Evolutionary conservation across 2,797 vertebrate genomes (phyloP).

Genomic region (Fistularia tabacaria): DNA sequence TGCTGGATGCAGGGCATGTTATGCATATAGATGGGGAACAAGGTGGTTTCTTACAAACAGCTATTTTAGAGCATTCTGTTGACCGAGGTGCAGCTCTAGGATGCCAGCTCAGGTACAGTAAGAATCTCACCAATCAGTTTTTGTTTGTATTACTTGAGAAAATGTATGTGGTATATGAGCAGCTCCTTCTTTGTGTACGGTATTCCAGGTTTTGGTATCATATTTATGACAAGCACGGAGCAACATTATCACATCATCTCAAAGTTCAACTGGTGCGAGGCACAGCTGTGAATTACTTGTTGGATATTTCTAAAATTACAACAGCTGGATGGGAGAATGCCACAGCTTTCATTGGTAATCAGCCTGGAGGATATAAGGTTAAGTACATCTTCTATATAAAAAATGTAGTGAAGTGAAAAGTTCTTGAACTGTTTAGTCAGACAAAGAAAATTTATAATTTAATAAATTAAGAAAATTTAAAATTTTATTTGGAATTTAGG

Average conservation of each 20-base stretch:
- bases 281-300: neutral
- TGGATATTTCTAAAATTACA: slow-evolving; percentile 24
- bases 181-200: slow-evolving; percentile 2
- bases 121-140: neutral
- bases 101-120: slow-evolving; percentile 71
- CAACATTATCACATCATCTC: neutral
- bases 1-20: slow-evolving; percentile 63
- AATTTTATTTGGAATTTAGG: too few species aligned
- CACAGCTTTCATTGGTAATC: slow-evolving; percentile 66
- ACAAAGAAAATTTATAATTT: too few species aligned
- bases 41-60: accelerated
- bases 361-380: slow-evolving; percentile 70
- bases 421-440: too few species aligned
- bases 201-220: slow-evolving; percentile 77
- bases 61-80: slow-evolving; percentile 56
- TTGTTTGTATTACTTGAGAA: too few species aligned
- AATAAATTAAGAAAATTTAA: too few species aligned
- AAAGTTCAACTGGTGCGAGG: slow-evolving; percentile 43
- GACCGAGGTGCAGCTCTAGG: slow-evolving; percentile 49
- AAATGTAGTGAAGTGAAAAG: too few species aligned
- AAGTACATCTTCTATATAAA: slow-evolving; percentile 10
- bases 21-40: slow-evolving; percentile 57
- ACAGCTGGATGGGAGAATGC: slow-evolving; percentile 65
- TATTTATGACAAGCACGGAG: slow-evolving; percentile 16
- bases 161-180: neutral